A percentile compares a stretch with the other conserved stretches of the same genome.
Conservation (phyloP, 2,113 vertebrate species). For the Tyrannus savana region DNA sequence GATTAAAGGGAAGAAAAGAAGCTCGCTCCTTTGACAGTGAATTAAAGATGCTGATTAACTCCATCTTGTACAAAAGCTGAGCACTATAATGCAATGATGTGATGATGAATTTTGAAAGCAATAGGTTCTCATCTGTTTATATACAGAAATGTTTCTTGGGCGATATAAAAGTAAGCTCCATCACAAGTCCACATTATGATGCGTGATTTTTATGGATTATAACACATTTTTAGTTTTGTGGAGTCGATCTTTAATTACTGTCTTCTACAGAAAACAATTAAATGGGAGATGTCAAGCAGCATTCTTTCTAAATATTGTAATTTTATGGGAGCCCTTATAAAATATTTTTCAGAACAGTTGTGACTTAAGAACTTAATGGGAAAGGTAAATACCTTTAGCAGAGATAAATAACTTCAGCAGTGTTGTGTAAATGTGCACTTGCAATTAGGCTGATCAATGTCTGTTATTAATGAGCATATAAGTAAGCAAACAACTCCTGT, state of each 20-base stretch:
- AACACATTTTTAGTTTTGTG: neutral
- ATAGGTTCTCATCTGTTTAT: neutral
- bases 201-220: neutral
- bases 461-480: neutral
- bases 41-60: neutral
- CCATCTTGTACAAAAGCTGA: neutral
- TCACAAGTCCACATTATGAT: neutral
- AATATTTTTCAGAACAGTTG: neutral
- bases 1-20: neutral
- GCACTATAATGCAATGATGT: neutral
- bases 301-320: neutral
- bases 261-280: neutral
- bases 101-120: neutral
- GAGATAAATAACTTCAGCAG: neutral
- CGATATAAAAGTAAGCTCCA: neutral
- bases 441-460: slow-evolving; percentile 2
- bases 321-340: neutral
- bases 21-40: neutral
- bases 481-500: neutral
- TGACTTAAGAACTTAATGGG: neutral
- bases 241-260: neutral
- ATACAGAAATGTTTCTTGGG: neutral
- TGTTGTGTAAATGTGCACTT: neutral
- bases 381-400: neutral
- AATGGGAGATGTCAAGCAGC: neutral